phyloP scores from a whole-genome alignment of 1,140 invertebrate species.

The Halictus rubicundus region DNA sequence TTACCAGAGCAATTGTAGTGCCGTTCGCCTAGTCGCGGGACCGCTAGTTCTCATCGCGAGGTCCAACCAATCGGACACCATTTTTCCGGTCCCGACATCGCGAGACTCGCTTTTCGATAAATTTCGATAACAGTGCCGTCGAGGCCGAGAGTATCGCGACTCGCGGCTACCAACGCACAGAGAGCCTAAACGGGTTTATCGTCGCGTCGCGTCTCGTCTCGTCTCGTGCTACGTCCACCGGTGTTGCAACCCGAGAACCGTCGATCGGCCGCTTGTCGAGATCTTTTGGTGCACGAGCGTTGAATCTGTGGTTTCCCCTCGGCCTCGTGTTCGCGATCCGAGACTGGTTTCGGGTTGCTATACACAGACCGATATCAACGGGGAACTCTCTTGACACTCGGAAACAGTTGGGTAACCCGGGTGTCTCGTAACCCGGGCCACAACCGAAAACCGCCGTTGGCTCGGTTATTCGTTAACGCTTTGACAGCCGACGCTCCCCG shows the following conservation, averaged over 20 bases:
- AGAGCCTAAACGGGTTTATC: too few relatives aligned
- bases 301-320: background rate
- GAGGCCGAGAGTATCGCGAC: too few relatives aligned
- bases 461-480: too few relatives aligned
- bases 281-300: background rate
- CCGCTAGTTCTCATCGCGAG: conserved; percentile 49
- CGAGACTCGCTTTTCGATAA: background rate
- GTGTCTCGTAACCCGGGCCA: background rate
- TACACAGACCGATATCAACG: background rate
- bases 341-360: background rate
- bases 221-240: too few relatives aligned
- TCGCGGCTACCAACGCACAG: too few relatives aligned
- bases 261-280: background rate
- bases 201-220: too few relatives aligned
- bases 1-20: conserved; percentile 41
- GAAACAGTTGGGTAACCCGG: background rate
- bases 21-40: conserved; percentile 48
- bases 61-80: conserved; percentile 34
- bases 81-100: conserved; percentile 5
- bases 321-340: background rate
- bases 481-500: too few relatives aligned
- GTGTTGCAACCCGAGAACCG: background rate
- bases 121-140: conserved; percentile 16
- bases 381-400: background rate
- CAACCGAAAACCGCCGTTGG: background rate